Conservation (phyloP, 2,113 vertebrate genomes). For the Malaclemys terrapin region DNA sequence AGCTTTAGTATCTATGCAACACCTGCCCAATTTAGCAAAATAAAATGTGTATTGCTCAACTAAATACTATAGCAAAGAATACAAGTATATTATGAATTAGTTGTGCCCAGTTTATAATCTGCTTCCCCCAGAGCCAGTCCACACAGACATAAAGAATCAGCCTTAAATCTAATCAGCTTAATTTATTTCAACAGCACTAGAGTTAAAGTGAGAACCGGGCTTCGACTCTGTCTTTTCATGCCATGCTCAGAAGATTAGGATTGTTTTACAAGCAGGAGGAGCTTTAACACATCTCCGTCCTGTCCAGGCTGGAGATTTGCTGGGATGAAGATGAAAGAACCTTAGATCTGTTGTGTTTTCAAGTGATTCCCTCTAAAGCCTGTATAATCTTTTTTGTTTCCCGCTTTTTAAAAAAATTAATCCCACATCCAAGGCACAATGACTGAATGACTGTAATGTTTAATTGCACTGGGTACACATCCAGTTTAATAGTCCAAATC, state of each 20-base stretch:
- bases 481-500: conserved; percentile 23
- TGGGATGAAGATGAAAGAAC: conserved; percentile 82
- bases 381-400: conserved; percentile 83
- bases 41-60: not conserved
- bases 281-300: not conserved
- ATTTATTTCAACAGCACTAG: conserved; percentile 69
- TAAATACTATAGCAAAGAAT: not conserved
- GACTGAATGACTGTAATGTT: conserved; percentile 15
- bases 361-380: conserved; percentile 80
- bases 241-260: conserved; percentile 43
- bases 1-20: conserved; percentile 8
- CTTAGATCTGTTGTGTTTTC: conserved; percentile 76
- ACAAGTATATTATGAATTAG: conserved; percentile 66
- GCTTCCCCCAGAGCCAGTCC: conserved; percentile 65
- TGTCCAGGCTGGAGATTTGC: conserved; percentile 73
- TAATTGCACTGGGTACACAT: conserved; percentile 40
- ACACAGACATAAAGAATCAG: conserved; percentile 60
- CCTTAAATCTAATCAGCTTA: conserved; percentile 69
- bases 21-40: conserved; percentile 5
- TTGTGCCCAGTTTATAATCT: conserved; percentile 61
- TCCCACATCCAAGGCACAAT: conserved; percentile 5
- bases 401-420: conserved; percentile 52
- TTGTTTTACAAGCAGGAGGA: conserved; percentile 56
- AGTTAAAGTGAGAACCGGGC: conserved; percentile 35
- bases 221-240: conserved; percentile 66